Conservation (phyloP, 2,113 vertebrate species). For the Rafetus swinhoei region DNA sequence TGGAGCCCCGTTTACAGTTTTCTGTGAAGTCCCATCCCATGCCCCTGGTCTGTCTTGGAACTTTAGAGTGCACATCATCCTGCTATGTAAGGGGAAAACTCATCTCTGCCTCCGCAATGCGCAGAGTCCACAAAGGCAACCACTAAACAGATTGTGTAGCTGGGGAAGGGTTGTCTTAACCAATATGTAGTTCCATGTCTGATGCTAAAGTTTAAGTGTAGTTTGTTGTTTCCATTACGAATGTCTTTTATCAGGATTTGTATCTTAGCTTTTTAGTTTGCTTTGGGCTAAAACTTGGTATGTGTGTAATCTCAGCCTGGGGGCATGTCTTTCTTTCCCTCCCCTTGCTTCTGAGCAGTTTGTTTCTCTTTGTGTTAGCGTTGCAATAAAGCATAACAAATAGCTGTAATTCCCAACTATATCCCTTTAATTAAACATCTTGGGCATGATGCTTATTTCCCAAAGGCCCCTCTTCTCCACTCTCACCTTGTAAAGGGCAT, state of each 20-base stretch:
- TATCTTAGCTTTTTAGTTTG: not conserved
- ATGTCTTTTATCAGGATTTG: not conserved
- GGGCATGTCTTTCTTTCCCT: not conserved
- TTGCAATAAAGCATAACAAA: constrained; percentile 28
- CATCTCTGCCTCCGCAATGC: constrained; percentile 26
- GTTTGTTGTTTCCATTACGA: not conserved
- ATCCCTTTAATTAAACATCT: not conserved
- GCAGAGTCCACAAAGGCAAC: not conserved
- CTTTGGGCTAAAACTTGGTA: constrained; percentile 23
- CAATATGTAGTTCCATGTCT: constrained; percentile 2
- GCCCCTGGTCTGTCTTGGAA: constrained; percentile 29
- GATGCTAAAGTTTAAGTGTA: not conserved
- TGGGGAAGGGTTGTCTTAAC: constrained; percentile 16
- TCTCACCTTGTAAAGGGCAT: not conserved
- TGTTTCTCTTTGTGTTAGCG: not conserved
- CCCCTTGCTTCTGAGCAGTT: constrained; percentile 13
- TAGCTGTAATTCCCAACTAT: constrained; percentile 8
- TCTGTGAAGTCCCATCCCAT: not conserved
- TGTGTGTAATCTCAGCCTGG: not conserved
- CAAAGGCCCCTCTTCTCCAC: not conserved
- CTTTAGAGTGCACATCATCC: not conserved
- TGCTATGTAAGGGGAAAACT: constrained; percentile 4
- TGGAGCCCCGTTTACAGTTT: not conserved
- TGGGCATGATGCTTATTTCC: not conserved
- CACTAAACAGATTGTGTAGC: not conserved